Evolutionary conservation across 2,888 invertebrate genomes (phyloP), one percentile per base, ranked within the genome.

Genomic region (Hydraecia micacea): DNA sequence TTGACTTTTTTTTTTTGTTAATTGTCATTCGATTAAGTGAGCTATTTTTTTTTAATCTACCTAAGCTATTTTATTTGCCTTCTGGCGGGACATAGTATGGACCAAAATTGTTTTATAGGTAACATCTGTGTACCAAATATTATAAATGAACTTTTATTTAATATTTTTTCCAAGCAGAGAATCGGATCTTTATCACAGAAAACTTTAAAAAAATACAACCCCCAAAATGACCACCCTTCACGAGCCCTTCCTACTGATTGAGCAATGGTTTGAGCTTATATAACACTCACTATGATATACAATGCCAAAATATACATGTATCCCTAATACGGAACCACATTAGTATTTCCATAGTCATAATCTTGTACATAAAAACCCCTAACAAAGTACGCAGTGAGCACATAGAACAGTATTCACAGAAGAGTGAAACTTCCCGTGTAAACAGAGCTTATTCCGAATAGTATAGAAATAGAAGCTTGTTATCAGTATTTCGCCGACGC

Each of bases 391-490:
- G 18, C n/a, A 42, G 6, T 39, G 15, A 28, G 18, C 6, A 68
- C 28, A 42, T 36, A 60, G 6, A 81, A 28, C 8, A 58, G 18
- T 62, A 55, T 39, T 68, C 36, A 11, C 46, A 36, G 25, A 36
- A 25, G 25, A 68, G 11, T 55, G 46, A 62, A 62, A 62, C 49
- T 68, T n/a, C 25, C 28, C 36, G 62, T 36, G 15, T 28, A 32
- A 49, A 52, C 42, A 55, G 7, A 60, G 60, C n/a, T 65, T 77
- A 69, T 52, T 58, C 1, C 60, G 15, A 72, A 73, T n/a, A 68
- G 21, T 66, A 73, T 69, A 82, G 58, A 75, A 84, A 86, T 75
- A 86, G 60, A 75, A 70, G 42, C 75, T 72, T 73, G 9, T 75
- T 84, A 65, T 81, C 60, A 65, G 49, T 60, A 32, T 52, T 69